Percentiles rank a stretch among this genome's conserved stretches.
Conservation (phyloP, 2,888 invertebrate genomes). For the Ophonus ardosiacus region DNA sequence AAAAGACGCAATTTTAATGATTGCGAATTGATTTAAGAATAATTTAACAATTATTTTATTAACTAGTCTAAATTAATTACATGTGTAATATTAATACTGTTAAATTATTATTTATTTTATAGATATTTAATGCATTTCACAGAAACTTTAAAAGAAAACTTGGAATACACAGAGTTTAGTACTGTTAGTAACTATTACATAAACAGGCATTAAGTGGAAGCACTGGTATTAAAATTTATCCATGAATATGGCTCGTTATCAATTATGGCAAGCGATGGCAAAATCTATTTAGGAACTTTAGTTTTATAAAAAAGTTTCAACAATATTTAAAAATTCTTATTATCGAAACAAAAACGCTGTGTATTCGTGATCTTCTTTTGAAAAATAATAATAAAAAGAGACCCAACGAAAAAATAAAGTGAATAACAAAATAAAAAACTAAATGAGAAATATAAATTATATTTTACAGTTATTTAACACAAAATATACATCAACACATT, state of each 20-base stretch:
- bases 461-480: slow-evolving; percentile 61
- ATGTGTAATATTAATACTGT: slow-evolving; percentile 47
- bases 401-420: slow-evolving; percentile 68
- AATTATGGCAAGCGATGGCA: slow-evolving; percentile 44
- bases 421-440: slow-evolving; percentile 75
- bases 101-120: slow-evolving; percentile 53
- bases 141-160: slow-evolving; percentile 40
- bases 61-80: slow-evolving; percentile 46
- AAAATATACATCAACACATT: slow-evolving; percentile 76
- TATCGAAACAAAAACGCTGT: slow-evolving; percentile 26
- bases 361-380: slow-evolving; percentile 60
- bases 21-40: slow-evolving; percentile 31
- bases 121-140: slow-evolving; percentile 39
- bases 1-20: slow-evolving; percentile 10
- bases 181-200: slow-evolving; percentile 46
- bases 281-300: slow-evolving; percentile 41
- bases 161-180: slow-evolving; percentile 47
- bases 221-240: slow-evolving; percentile 37
- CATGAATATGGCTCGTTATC: slow-evolving; percentile 20
- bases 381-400: slow-evolving; percentile 72
- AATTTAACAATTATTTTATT: slow-evolving; percentile 43
- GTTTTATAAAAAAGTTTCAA: slow-evolving; percentile 27
- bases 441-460: slow-evolving; percentile 75
- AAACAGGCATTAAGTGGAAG: slow-evolving; percentile 42
- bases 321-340: not conserved